phyloP scores from a whole-genome alignment of 2,797 vertebrate species.

The Sebastes glaucus region DNA sequence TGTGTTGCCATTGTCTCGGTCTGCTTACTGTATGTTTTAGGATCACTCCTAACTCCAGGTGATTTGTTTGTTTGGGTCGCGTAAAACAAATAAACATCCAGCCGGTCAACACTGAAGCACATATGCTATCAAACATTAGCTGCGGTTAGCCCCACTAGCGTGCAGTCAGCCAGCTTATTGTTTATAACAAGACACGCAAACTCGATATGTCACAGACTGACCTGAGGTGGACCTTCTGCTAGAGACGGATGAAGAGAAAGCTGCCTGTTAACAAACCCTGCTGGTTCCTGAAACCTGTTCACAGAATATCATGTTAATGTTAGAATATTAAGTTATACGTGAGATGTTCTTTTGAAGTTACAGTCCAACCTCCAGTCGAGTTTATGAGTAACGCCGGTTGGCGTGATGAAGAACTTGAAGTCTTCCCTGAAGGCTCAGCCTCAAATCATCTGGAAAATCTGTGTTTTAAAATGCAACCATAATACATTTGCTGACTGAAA shows the following conservation, averaged over 20 bases:
- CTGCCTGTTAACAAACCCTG: constrained; percentile 10
- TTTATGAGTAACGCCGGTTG: background rate
- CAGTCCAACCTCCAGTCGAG: background rate
- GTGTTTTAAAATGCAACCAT: background rate
- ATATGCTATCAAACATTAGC: constrained; percentile 41
- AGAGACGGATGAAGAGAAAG: constrained; percentile 5
- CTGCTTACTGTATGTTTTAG: background rate
- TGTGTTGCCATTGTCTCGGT: background rate
- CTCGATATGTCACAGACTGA: constrained; percentile 7
- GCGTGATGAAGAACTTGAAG: background rate
- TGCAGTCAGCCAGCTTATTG: constrained; percentile 16
- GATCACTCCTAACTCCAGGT: constrained; percentile 31
- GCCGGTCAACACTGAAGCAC: constrained; percentile 25
- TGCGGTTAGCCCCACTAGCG: constrained; percentile 7
- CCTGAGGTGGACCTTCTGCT: constrained; percentile 11
- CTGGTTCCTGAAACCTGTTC: constrained; percentile 5
- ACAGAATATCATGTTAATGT: background rate
- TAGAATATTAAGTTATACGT: constrained; percentile 28
- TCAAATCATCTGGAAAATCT: background rate
- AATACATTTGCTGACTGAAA: background rate
- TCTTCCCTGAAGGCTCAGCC: constrained; percentile 1
- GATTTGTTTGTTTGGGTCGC: constrained; percentile 45
- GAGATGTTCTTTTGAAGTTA: constrained; percentile 24
- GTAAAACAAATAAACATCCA: constrained; percentile 19
- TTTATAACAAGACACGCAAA: constrained; percentile 47